Conservation (phyloP, 1,140 invertebrate genomes). For the Ceratina japonica region DNA sequence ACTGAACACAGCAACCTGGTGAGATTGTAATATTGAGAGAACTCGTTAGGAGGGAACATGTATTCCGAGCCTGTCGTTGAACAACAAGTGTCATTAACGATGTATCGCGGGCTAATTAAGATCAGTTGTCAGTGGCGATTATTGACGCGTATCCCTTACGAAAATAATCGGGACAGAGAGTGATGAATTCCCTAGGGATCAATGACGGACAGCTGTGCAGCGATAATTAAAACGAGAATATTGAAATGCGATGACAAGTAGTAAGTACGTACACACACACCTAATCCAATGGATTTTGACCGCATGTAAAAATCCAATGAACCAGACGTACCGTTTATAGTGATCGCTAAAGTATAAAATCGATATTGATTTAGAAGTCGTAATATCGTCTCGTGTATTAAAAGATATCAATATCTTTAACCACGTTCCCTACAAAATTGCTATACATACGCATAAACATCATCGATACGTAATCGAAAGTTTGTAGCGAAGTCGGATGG, state of each 20-base stretch:
- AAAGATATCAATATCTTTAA: no score
- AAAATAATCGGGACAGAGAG: background rate
- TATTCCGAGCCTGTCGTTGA: background rate
- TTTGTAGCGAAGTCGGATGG: no score
- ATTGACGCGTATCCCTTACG: background rate
- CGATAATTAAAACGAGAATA: slow-evolving; percentile 14
- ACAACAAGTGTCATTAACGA: background rate
- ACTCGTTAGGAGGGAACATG: background rate
- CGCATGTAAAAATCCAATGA: no score
- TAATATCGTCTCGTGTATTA: no score
- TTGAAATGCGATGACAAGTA: background rate
- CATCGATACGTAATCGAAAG: no score
- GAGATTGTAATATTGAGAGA: background rate
- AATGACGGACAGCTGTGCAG: slow-evolving; percentile 1
- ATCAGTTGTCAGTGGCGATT: background rate
- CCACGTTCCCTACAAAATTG: no score
- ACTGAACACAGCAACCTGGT: background rate
- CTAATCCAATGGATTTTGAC: no score
- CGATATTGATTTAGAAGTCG: no score
- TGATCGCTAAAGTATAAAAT: no score
- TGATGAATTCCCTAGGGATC: background rate
- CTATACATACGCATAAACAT: no score
- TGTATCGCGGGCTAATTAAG: slow-evolving; percentile 10
- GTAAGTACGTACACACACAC: background rate
- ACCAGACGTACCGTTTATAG: no score